A percentile compares a stretch with the other conserved stretches of the same genome.
Conservation (phyloP, 2,113 vertebrate genomes). For the Numida meleagris region DNA sequence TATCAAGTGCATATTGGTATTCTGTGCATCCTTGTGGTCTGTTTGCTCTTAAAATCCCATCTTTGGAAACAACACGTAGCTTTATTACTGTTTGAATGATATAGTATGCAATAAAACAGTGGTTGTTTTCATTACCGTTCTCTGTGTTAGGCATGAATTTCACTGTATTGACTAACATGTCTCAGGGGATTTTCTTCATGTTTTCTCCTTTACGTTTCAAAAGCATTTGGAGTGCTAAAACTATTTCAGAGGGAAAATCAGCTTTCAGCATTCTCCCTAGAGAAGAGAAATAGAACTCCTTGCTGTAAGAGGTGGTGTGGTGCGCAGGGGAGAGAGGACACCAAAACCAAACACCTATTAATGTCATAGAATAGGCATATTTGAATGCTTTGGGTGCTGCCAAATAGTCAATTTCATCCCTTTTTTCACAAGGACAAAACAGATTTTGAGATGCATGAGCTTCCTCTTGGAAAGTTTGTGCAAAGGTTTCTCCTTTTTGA, state of each 20-base stretch:
- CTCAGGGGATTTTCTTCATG: constrained; percentile 25
- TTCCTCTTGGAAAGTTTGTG: neutral
- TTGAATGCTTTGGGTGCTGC: neutral
- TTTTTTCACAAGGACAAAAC: neutral
- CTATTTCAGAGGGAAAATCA: neutral
- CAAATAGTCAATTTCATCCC: neutral
- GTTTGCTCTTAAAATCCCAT: neutral
- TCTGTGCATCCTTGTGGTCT: neutral
- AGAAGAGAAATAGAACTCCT: neutral
- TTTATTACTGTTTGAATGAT: neutral
- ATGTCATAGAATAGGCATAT: neutral
- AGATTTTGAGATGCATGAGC: neutral
- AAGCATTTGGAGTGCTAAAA: neutral
- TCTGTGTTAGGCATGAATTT: constrained; percentile 12
- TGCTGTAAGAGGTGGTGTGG: neutral
- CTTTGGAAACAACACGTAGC: neutral
- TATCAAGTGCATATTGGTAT: neutral
- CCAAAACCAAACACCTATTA: neutral
- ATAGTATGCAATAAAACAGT: neutral
- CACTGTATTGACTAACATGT: neutral
- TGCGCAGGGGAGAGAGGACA: neutral
- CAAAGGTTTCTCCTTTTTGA: neutral
- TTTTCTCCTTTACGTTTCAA: constrained; percentile 35
- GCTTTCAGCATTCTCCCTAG: neutral
- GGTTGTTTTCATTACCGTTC: constrained; percentile 22